phyloP scores from a whole-genome alignment of 64 coral and sea anemone genomes.

The Dendrophyllia cribrosa region DNA sequence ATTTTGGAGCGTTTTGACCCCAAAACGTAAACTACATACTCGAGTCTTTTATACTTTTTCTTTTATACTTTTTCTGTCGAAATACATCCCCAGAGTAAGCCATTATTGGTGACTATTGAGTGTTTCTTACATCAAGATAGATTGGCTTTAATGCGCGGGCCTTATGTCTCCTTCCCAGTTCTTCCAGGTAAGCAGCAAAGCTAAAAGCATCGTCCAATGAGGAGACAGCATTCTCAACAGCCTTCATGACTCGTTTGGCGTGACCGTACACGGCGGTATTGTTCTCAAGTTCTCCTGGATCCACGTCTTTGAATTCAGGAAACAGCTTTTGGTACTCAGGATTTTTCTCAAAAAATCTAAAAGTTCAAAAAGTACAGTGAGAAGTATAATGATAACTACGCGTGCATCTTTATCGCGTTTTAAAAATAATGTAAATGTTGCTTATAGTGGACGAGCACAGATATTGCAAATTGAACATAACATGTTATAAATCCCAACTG shows the following conservation, averaged over 20 bases:
- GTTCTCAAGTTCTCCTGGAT: slow-evolving; percentile 55
- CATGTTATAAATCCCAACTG: too few species aligned
- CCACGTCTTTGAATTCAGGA: slow-evolving; percentile 69
- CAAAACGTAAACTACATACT: too few species aligned
- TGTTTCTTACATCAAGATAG: slow-evolving; percentile 69
- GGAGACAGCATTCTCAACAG: slow-evolving; percentile 82
- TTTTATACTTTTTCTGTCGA: too few species aligned
- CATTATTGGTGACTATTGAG: background rate
- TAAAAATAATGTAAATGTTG: too few species aligned
- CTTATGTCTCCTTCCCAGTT: slow-evolving; percentile 74
- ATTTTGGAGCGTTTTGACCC: too few species aligned
- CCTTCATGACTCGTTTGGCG: slow-evolving; percentile 86
- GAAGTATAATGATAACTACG: background rate
- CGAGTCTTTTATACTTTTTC: too few species aligned
- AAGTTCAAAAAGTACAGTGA: background rate
- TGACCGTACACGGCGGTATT: slow-evolving; percentile 69
- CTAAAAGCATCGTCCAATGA: slow-evolving; percentile 83
- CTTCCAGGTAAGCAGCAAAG: slow-evolving; percentile 72
- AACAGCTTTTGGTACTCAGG: slow-evolving; percentile 81
- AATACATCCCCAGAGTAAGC: too few species aligned
- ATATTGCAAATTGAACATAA: too few species aligned
- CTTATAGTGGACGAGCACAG: too few species aligned
- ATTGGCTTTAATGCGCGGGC: slow-evolving; percentile 55
- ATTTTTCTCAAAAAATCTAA: slow-evolving; percentile 83
- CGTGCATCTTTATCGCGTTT: too few species aligned